Conservation (phyloP, 1,140 invertebrate genomes). For the Mamestra configurata region DNA sequence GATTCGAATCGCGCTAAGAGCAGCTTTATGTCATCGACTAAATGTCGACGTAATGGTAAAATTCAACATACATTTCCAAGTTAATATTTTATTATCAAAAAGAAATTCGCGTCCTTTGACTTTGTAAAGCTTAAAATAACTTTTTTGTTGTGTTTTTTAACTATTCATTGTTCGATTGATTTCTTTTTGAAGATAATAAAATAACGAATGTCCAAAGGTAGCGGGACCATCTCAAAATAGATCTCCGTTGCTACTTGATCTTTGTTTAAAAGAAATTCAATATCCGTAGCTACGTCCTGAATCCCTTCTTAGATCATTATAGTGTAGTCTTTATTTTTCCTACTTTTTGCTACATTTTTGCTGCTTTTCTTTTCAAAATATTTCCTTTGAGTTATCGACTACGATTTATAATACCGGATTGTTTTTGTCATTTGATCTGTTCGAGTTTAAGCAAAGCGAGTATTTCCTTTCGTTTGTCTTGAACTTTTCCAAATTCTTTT, state of each 20-base stretch:
- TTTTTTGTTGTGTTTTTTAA: background rate
- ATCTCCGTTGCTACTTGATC: slow-evolving; percentile 5
- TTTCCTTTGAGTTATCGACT: slow-evolving; percentile 27
- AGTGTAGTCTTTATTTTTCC: slow-evolving; percentile 9
- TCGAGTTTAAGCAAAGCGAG: slow-evolving; percentile 7
- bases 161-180: background rate
- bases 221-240: background rate
- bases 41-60: background rate
- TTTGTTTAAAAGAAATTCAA: slow-evolving; percentile 31
- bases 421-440: slow-evolving; percentile 44
- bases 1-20: background rate
- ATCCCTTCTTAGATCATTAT: slow-evolving; percentile 19
- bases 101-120: background rate
- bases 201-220: slow-evolving; percentile 1
- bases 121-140: background rate
- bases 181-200: background rate
- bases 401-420: slow-evolving; percentile 40
- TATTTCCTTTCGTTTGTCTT: slow-evolving; percentile 33
- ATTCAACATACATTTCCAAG: background rate
- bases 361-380: slow-evolving; percentile 17
- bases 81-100: background rate
- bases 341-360: slow-evolving; percentile 14
- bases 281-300: slow-evolving; percentile 37
- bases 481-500: slow-evolving; percentile 16
- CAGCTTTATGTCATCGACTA: background rate